Evolutionary conservation across 2,888 invertebrate genomes (phyloP).

Genomic region (Drosophila paranaensis): DNA sequence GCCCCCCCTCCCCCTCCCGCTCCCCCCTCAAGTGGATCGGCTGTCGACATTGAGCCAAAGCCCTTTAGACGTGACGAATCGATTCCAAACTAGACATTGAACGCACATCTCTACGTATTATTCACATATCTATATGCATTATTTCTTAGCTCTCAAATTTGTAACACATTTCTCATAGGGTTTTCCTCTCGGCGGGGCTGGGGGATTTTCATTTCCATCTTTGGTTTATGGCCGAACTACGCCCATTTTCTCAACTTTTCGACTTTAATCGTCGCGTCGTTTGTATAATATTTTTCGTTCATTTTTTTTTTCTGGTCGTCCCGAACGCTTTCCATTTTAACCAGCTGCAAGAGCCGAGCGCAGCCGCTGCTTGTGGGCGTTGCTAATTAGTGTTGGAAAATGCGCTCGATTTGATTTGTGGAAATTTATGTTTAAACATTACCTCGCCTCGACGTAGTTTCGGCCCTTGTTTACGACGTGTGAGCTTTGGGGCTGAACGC

Average conservation of each 20-base stretch:
- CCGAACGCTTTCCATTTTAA: constrained; percentile 72
- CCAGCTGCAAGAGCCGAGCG: constrained; percentile 20
- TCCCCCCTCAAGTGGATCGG: constrained; percentile 35
- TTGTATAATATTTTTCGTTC: constrained; percentile 60
- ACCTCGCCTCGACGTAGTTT: constrained; percentile 40
- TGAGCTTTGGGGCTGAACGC: constrained; percentile 70
- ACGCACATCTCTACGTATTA: constrained; percentile 28
- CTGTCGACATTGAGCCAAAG: constrained; percentile 74
- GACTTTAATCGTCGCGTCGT: constrained; percentile 71
- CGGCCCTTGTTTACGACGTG: constrained; percentile 68
- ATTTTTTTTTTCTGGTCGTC: not conserved
- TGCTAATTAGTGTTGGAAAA: constrained; percentile 78
- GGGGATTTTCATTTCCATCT: constrained; percentile 44
- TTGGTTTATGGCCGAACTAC: constrained; percentile 69
- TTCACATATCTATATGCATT: constrained; percentile 1
- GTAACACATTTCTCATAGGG: constrained; percentile 53
- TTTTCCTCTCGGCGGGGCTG: not conserved
- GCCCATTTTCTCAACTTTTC: constrained; percentile 77
- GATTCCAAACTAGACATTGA: constrained; percentile 73
- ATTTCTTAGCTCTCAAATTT: constrained; percentile 42
- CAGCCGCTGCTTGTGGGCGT: constrained; percentile 65
- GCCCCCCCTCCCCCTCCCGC: constrained; percentile 2
- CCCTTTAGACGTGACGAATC: constrained; percentile 76
- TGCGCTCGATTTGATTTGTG: constrained; percentile 79
- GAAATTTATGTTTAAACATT: constrained; percentile 74